Conservation (phyloP, 2,797 vertebrate genomes). For the Poeciliopsis infans region DNA sequence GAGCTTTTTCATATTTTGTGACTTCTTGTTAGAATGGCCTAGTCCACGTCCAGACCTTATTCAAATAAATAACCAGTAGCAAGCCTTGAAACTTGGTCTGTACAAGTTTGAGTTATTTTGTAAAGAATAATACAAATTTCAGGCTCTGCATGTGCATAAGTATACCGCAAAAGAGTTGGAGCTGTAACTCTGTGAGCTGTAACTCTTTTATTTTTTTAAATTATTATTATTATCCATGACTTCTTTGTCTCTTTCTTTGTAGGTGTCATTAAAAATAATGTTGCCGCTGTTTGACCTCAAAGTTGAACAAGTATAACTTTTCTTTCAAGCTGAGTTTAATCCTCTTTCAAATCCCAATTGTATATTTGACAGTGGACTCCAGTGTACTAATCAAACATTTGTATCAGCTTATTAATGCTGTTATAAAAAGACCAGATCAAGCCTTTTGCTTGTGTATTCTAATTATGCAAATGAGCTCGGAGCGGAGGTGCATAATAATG, state of each 20-base stretch:
- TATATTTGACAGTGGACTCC: conserved; percentile 24
- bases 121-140: not conserved
- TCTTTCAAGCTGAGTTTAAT: conserved; percentile 10
- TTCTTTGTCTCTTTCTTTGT: not conserved
- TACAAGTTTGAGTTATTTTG: not conserved
- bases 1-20: no score
- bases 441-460: conserved; percentile 41
- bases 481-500: conserved; percentile 52
- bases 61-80: no score
- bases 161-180: not conserved
- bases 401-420: conserved; percentile 36
- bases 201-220: no score
- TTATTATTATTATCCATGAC: not conserved
- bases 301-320: conserved; percentile 27
- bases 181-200: not conserved
- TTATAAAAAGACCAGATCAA: conserved; percentile 45
- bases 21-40: not conserved
- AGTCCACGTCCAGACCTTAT: not conserved
- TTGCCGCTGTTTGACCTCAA: conserved; percentile 24
- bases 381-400: conserved; percentile 57
- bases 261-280: conserved; percentile 10
- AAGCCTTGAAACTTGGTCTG: not conserved
- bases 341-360: conserved; percentile 7
- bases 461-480: conserved; percentile 55
- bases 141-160: not conserved